A percentile compares a stretch with the other conserved stretches of the same genome.
Conservation (phyloP, 2,113 vertebrate species). For the Hemiprocne comata region DNA sequence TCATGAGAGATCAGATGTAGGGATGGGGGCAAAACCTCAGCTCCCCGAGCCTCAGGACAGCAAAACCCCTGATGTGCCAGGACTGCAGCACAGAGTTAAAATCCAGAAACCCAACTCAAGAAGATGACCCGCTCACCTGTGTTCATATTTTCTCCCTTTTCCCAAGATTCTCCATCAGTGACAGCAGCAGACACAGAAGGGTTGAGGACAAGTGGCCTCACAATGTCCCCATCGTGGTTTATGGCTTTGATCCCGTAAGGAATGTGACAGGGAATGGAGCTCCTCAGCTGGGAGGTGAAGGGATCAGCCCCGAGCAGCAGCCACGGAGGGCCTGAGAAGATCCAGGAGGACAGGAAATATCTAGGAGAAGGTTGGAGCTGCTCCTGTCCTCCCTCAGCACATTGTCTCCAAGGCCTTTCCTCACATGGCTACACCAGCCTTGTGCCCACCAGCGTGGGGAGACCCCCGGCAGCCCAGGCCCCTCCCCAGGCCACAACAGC, state of each 20-base stretch:
- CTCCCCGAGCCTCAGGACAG: background rate
- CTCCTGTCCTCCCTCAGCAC: fast-evolving
- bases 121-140: background rate
- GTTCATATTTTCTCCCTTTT: background rate
- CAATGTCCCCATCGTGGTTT: fast-evolving
- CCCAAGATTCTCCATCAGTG: fast-evolving
- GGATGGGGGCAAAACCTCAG: background rate
- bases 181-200: fast-evolving
- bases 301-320: background rate
- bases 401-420: background rate
- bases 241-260: fast-evolving
- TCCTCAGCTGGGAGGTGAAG: fast-evolving
- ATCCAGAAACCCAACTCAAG: background rate
- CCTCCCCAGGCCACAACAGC: too few species aligned
- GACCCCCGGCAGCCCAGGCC: too few species aligned
- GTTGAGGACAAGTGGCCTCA: fast-evolving
- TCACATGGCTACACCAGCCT: fast-evolving
- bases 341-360: background rate
- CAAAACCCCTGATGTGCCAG: background rate
- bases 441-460: background rate
- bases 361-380: background rate
- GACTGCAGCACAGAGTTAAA: background rate
- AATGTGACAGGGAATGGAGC: fast-evolving
- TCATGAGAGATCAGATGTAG: too few species aligned
- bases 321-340: fast-evolving